Evolutionary conservation across 2,113 vertebrate species (phyloP), one percentile per base, ranked within the genome.

Genomic region (Falco punctatus): DNA sequence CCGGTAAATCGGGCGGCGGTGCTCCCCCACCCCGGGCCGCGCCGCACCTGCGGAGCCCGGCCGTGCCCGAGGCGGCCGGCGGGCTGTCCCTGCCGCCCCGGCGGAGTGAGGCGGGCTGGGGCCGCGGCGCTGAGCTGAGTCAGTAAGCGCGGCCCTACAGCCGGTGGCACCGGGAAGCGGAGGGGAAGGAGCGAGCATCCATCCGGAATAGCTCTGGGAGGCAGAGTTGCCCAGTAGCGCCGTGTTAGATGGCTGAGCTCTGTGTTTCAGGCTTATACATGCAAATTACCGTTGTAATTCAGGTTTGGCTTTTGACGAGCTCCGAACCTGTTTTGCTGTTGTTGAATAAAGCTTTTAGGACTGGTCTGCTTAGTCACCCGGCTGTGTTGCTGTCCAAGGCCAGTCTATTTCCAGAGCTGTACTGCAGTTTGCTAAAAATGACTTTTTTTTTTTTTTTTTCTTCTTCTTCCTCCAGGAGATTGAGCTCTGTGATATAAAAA

Each of bases 291-390:
- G 20, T 15, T 35, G 81, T 57, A 38, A 15, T 85, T 90, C 70
- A 55, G 79, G 92, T 62, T 85, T 74, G 66, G 8, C 15, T 51
- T 70, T 72, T 14, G 49, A 26, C 3, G 1, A 3, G 26, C 18
- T 16, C 48, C 14, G 30, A 13, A 21, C 49, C 35, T 73, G 49
- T 40, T 52, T 2, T 40, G 54, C 6, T 85, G 52, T 49, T 66
- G 61, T 65, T 2, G 6, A 65, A 7, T 13, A 38, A 26, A 91
- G 69, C 90, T 48, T 38, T 62, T 24, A 10, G 78, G 42, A 22
- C 28, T 10, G 11, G 19, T 21, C 44, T 96, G 94, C 95, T 96
- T 94, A 94, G 95, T 97, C 94, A 94, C 92, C 38, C 16, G 0
- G 3, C 11, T 51, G 19, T 38, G 73, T 46, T 89, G 77, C 55